phyloP scores from a whole-genome alignment of 1,140 invertebrate genomes.

The Drosophila pectinifera region DNA sequence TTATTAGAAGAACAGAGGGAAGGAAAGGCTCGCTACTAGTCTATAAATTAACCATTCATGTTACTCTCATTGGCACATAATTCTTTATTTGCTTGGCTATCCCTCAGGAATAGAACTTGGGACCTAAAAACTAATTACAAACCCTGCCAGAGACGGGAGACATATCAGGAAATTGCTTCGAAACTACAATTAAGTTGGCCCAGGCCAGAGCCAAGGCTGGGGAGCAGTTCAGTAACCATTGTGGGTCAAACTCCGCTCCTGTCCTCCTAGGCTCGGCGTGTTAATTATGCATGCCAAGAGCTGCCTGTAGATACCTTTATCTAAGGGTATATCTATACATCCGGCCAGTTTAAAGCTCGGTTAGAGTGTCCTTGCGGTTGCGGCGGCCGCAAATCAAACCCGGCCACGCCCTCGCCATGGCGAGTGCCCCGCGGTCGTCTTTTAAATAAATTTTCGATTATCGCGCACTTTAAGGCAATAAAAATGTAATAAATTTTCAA shows the following conservation, averaged over 20 bases:
- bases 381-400: conserved; percentile 69
- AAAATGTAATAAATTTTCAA: conserved; percentile 84
- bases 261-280: conserved; percentile 1
- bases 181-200: conserved; percentile 47
- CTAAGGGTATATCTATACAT: conserved; percentile 4
- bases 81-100: neutral
- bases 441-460: conserved; percentile 84
- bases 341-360: conserved; percentile 11
- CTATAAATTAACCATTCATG: neutral
- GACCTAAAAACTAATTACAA: conserved; percentile 21
- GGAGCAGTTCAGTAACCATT: conserved; percentile 38
- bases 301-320: conserved; percentile 45
- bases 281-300: conserved; percentile 64
- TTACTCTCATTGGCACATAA: neutral
- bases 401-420: conserved; percentile 20
- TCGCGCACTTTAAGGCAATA: conserved; percentile 81
- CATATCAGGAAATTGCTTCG: conserved; percentile 34
- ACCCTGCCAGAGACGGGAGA: conserved; percentile 18
- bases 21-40: neutral
- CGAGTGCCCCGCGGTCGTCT: conserved; percentile 21
- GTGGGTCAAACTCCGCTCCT: too few relatives aligned
- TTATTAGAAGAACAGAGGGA: too few relatives aligned
- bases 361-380: conserved; percentile 7
- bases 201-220: neutral
- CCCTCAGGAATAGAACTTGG: conserved; percentile 3